These are phyloP conservation scores for Donacobius atricapilla DNA, from an alignment of 2,113 vertebrate species.

Conservation along the genomic window DNA sequence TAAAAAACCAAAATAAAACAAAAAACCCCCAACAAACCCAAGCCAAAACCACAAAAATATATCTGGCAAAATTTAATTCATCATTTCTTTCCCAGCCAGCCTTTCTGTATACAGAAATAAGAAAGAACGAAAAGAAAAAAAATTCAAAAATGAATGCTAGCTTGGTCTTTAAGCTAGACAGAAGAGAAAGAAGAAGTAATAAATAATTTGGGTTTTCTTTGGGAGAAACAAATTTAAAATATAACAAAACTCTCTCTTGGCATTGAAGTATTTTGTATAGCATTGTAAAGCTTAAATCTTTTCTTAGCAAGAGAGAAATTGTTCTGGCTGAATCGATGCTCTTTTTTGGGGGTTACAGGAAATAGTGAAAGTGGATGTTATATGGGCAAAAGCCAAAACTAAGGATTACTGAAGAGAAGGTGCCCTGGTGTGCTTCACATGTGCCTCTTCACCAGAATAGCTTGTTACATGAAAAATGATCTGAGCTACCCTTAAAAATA, in stretches of 20 bases:
- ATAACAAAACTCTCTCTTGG: neutral
- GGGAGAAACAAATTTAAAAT: neutral
- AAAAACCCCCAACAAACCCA: neutral
- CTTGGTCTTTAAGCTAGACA: neutral
- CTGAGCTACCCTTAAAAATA: neutral
- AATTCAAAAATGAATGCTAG: neutral
- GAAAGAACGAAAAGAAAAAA: neutral
- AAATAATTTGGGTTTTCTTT: neutral
- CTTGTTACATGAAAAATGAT: neutral
- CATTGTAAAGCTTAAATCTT: neutral
- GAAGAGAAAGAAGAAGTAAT: neutral
- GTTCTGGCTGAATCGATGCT: neutral
- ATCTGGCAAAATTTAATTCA: neutral
- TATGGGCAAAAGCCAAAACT: neutral
- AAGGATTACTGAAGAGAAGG: neutral
- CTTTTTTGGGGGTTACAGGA: neutral
- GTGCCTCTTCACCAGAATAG: neutral
- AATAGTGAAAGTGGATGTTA: neutral
- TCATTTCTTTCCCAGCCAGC: neutral
- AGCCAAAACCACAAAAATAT: neutral
- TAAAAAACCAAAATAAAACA: neutral
- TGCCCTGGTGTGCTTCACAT: neutral
- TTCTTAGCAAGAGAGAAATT: neutral
- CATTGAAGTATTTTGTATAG: neutral
- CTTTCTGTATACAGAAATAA: neutral